Percentiles rank a stretch among this genome's conserved stretches.
Conservation (phyloP, 2,888 invertebrate genomes). For the Gastracanthus pulcherrimus region DNA sequence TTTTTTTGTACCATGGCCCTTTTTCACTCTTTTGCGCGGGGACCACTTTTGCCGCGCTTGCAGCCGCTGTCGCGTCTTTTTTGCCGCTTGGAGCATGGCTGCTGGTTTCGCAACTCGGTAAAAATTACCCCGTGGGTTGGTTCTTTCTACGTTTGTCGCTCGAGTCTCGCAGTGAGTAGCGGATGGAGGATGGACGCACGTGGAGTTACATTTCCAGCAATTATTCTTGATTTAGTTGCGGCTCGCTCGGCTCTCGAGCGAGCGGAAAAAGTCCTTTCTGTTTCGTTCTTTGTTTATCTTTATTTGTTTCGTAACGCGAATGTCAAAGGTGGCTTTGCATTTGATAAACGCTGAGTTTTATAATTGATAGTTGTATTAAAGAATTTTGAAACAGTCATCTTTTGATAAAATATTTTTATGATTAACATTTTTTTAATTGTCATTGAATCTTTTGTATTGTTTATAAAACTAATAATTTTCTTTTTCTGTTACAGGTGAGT, state of each 20-base stretch:
- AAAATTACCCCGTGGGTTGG: slow-evolving; percentile 32
- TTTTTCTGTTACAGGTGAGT: slow-evolving; percentile 29
- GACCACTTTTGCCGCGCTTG: too few relatives aligned
- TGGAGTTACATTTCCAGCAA: slow-evolving; percentile 31
- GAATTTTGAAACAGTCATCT: neutral
- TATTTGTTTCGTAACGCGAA: slow-evolving; percentile 1
- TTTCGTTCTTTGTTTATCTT: neutral
- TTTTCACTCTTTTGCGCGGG: slow-evolving; percentile 27
- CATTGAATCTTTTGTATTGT: neutral
- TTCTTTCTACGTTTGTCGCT: neutral
- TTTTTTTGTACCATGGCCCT: slow-evolving; percentile 1
- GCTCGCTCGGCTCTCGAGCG: neutral
- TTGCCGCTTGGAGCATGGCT: neutral
- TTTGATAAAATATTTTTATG: too few relatives aligned
- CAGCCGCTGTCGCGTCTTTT: too few relatives aligned
- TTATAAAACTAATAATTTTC: neutral
- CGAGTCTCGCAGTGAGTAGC: neutral
- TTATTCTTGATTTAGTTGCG: slow-evolving; percentile 45
- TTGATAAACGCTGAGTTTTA: neutral
- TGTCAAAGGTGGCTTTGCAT: neutral
- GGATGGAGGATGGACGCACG: neutral
- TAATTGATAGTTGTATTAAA: neutral
- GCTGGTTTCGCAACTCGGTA: slow-evolving; percentile 26
- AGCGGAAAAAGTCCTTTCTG: slow-evolving; percentile 20
- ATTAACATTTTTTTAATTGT: too few relatives aligned